phyloP scores from a whole-genome alignment of 2,113 vertebrate genomes.

The Microtus oregoni region DNA sequence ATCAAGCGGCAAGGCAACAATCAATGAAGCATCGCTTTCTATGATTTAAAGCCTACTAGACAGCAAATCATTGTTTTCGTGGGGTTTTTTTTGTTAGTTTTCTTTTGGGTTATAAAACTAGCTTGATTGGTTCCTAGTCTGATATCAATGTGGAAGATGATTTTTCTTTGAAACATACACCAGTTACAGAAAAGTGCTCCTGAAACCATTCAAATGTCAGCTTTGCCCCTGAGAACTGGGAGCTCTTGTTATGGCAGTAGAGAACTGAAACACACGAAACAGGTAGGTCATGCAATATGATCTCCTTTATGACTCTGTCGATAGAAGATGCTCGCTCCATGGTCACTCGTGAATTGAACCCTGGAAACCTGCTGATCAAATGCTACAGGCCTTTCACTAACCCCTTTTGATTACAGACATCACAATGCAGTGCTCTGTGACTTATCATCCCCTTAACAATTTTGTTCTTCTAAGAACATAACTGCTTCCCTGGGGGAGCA shows the following conservation, averaged over 20 bases:
- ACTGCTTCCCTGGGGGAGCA: neutral
- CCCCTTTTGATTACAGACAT: constrained; percentile 52
- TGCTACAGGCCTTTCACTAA: constrained; percentile 27
- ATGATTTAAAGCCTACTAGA: neutral
- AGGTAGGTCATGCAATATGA: neutral
- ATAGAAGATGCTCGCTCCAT: neutral
- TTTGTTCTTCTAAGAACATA: constrained; percentile 55
- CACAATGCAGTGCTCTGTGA: constrained; percentile 38
- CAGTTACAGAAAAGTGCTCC: neutral
- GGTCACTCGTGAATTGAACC: constrained; percentile 62
- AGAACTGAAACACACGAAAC: constrained; percentile 7
- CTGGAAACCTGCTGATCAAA: constrained; percentile 58
- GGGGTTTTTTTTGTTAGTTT: neutral
- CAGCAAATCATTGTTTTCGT: neutral
- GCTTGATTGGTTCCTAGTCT: neutral
- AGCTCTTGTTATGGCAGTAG: constrained; percentile 27
- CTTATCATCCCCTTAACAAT: constrained; percentile 1
- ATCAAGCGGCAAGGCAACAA: neutral
- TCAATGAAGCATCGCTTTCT: neutral
- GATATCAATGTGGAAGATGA: neutral
- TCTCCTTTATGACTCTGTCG: constrained; percentile 53
- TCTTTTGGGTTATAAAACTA: neutral
- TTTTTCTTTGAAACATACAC: neutral
- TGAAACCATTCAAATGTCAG: neutral
- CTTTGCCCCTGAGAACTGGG: neutral